These are phyloP conservation scores for Stegodyphus dumicola DNA, from an alignment of 1,140 invertebrate species.

Conservation along the genomic window DNA sequence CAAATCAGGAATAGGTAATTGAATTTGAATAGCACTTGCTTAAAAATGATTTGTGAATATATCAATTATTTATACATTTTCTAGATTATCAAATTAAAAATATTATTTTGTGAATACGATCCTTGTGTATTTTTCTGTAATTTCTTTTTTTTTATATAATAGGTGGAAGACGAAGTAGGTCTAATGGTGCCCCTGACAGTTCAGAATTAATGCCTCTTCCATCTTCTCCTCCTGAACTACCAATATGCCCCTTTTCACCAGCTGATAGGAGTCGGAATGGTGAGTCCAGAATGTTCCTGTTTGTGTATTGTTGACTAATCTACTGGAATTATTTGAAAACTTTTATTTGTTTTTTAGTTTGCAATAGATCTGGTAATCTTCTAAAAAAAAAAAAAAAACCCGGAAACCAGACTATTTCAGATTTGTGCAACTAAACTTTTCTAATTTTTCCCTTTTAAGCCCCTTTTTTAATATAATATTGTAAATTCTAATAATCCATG, in stretches of 20 bases:
- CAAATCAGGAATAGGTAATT: too few species aligned
- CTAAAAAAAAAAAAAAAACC: neutral
- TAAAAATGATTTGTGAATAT: too few species aligned
- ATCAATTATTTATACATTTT: too few species aligned
- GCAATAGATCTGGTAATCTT: neutral
- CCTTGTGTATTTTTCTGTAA: too few species aligned
- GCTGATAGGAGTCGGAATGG: slow-evolving; percentile 2
- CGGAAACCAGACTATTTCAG: neutral
- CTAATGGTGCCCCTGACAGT: neutral
- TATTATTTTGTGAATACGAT: too few species aligned
- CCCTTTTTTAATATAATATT: too few species aligned
- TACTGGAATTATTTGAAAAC: neutral
- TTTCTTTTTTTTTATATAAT: too few species aligned
- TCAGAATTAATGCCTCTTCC: slow-evolving; percentile 21
- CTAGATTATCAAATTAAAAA: too few species aligned
- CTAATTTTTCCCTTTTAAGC: too few species aligned
- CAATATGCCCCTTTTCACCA: neutral
- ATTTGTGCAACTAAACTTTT: too few species aligned
- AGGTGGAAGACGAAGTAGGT: neutral
- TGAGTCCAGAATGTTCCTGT: neutral
- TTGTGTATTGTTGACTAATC: neutral
- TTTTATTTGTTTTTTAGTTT: neutral
- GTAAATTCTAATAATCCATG: too few species aligned
- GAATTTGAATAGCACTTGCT: too few species aligned
- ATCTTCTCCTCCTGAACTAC: slow-evolving; percentile 24